Conservation (phyloP, 2,888 invertebrate genomes). For the Coelinius sp. region DNA sequence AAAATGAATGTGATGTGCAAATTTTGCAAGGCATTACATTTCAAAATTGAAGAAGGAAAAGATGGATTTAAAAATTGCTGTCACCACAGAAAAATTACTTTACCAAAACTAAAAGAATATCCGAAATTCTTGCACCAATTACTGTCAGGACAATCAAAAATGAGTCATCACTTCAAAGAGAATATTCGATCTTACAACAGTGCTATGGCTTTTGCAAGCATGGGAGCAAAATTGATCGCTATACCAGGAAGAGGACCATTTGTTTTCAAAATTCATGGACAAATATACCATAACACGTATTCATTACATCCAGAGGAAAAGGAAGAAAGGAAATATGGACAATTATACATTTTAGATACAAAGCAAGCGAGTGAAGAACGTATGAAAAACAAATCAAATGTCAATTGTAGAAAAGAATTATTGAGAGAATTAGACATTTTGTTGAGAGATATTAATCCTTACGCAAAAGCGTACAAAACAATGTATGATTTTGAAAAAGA, state of each 20-base stretch:
- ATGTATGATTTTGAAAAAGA: too few species aligned
- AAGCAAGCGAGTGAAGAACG: constrained; percentile 10
- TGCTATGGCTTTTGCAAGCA: constrained; percentile 31
- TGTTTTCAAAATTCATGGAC: constrained; percentile 24
- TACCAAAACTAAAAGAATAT: constrained; percentile 15
- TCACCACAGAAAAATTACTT: constrained; percentile 23
- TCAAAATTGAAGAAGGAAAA: background rate
- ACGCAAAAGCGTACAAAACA: too few species aligned
- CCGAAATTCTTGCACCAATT: constrained; percentile 21
- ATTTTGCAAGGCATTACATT: constrained; percentile 24
- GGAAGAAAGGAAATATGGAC: constrained; percentile 30
- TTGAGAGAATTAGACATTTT: too few species aligned
- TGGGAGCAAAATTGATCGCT: constrained; percentile 28
- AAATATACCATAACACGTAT: constrained; percentile 38
- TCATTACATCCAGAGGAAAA: constrained; percentile 18
- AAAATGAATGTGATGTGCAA: constrained; percentile 21
- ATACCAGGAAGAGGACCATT: constrained; percentile 9
- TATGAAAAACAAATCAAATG: too few species aligned
- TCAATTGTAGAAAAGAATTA: too few species aligned
- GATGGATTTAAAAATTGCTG: constrained; percentile 24
- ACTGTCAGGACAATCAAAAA: constrained; percentile 13
- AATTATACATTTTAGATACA: constrained; percentile 29
- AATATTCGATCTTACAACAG: constrained; percentile 29
- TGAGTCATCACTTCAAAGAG: constrained; percentile 16
- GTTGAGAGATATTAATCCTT: too few species aligned